phyloP scores from a whole-genome alignment of 2,113 vertebrate genomes.

The Ictalurus punctatus region DNA sequence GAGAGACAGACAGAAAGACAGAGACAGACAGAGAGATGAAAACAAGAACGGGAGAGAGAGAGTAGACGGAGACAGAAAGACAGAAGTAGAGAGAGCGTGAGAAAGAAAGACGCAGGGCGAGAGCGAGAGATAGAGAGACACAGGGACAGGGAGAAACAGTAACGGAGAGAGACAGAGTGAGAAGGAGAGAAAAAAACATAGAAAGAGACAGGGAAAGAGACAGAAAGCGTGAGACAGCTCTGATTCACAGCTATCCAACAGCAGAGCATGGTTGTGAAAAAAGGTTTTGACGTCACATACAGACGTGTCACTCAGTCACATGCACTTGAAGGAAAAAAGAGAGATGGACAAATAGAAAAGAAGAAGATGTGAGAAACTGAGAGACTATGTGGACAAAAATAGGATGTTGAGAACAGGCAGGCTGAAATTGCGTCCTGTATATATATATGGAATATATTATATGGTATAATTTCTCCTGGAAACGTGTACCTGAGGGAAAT shows the following conservation, averaged over 20 bases:
- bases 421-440: constrained; percentile 33
- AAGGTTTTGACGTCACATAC: not conserved
- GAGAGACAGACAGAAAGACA: not conserved
- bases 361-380: constrained; percentile 23
- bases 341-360: not conserved
- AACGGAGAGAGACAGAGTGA: not conserved
- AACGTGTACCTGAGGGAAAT: constrained; percentile 48
- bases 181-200: not conserved
- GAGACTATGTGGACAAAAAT: constrained; percentile 38
- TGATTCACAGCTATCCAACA: constrained; percentile 19
- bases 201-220: constrained; percentile 15
- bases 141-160: not conserved
- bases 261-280: constrained; percentile 14
- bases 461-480: constrained; percentile 54
- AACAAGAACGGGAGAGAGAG: not conserved
- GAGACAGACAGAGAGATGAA: not conserved
- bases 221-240: not conserved
- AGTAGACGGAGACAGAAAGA: not conserved
- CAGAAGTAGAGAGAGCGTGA: not conserved
- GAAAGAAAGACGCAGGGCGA: not conserved
- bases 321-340: not conserved
- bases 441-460: too few species aligned
- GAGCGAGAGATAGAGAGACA: not conserved
- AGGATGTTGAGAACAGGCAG: constrained; percentile 38
- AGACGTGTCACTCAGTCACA: not conserved